These are phyloP conservation scores for Agrotis puta DNA, from an alignment of 2,888 invertebrate species.

Conservation along the genomic window DNA sequence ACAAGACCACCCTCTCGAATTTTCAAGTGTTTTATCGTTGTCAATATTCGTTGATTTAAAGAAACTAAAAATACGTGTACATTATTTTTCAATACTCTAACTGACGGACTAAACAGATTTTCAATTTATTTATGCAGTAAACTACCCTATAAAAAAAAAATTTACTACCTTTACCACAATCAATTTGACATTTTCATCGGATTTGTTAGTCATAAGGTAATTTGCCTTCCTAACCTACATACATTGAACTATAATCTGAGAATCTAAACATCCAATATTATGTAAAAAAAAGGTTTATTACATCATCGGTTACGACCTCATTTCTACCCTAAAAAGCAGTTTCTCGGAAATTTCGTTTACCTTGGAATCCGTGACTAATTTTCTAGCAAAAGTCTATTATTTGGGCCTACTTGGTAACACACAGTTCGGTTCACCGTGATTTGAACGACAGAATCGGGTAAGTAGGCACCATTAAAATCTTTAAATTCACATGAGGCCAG, in stretches of 20 bases:
- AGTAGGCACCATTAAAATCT: no score
- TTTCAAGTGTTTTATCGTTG: no score
- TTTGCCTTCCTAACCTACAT: conserved; percentile 25
- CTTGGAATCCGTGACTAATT: conserved; percentile 32
- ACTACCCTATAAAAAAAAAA: neutral
- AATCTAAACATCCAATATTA: conserved; percentile 35
- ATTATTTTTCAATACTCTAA: no score
- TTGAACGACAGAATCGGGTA: no score
- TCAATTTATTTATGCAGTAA: no score
- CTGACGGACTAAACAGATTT: no score
- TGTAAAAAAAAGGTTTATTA: conserved; percentile 36
- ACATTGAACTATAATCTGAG: conserved; percentile 24
- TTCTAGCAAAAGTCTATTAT: conserved; percentile 19
- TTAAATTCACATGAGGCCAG: no score
- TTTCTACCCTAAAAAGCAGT: conserved; percentile 33
- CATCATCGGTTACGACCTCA: conserved; percentile 28
- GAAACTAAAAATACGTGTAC: no score
- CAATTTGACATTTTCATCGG: conserved; percentile 1
- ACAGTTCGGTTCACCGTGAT: neutral
- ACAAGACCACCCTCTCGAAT: no score
- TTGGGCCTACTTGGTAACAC: neutral
- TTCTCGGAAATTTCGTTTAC: conserved; percentile 32
- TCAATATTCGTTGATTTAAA: no score
- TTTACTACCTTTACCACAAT: neutral
- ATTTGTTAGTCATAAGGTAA: conserved; percentile 27